Percentiles rank a stretch among this genome's conserved stretches.
phyloP scores from a whole-genome alignment of 2,888 invertebrate species.

The Pimpla rufipes region DNA sequence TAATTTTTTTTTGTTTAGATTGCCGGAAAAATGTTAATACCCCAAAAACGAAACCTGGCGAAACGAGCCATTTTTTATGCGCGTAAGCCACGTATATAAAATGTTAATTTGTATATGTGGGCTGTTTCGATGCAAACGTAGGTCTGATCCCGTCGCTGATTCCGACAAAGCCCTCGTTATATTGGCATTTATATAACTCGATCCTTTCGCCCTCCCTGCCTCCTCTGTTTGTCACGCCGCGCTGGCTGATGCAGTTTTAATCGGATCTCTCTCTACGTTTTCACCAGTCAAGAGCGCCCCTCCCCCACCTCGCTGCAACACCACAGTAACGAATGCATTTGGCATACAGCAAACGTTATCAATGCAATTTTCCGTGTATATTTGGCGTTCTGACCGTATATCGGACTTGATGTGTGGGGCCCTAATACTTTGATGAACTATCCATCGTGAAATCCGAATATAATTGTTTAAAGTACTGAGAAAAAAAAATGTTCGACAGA shows the following conservation, averaged over 20 bases:
- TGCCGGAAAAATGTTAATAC: too few relatives aligned
- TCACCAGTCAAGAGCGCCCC: slow-evolving; percentile 16
- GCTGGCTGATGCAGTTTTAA: slow-evolving; percentile 60
- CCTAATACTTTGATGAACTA: slow-evolving; percentile 1
- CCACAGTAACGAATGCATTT: slow-evolving; percentile 34
- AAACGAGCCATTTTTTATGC: too few relatives aligned
- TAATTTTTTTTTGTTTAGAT: too few relatives aligned
- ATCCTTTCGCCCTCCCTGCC: slow-evolving; percentile 12
- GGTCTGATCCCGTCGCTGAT: slow-evolving; percentile 31
- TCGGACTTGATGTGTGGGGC: not conserved
- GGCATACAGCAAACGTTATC: slow-evolving; percentile 46
- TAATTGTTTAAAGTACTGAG: not conserved
- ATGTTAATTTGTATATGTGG: slow-evolving; percentile 21
- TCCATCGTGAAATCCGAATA: not conserved
- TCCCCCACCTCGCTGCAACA: not conserved
- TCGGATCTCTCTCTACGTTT: slow-evolving; percentile 54
- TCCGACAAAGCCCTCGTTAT: slow-evolving; percentile 37
- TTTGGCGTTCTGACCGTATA: slow-evolving; percentile 17
- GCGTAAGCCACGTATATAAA: slow-evolving; percentile 19
- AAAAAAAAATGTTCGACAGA: not conserved
- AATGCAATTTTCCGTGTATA: slow-evolving; percentile 36
- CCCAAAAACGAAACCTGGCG: too few relatives aligned
- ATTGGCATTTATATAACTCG: slow-evolving; percentile 44
- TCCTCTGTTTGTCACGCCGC: slow-evolving; percentile 28
- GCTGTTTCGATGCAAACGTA: slow-evolving; percentile 1